Evolutionary conservation across 2,797 vertebrate species (phyloP).

Genomic region (Enteromius paludinosus): DNA sequence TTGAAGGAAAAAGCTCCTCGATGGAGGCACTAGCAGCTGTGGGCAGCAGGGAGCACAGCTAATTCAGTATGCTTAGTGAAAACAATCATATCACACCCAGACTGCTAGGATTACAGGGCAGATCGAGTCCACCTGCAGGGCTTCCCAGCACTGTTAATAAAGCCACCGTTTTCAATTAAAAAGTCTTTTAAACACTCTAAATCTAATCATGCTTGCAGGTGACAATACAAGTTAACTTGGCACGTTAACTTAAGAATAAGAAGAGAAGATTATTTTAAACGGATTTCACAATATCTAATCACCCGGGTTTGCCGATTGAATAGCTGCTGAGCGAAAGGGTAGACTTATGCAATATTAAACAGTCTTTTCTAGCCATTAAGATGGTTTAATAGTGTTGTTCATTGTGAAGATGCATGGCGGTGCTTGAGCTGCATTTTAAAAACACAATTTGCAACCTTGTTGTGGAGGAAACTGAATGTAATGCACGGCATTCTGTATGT

Average conservation of each 20-base stretch:
- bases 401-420: slow-evolving; percentile 28
- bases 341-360: slow-evolving; percentile 32
- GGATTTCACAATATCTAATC: slow-evolving; percentile 34
- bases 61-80: slow-evolving; percentile 55
- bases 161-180: slow-evolving; percentile 59
- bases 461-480: slow-evolving; percentile 26
- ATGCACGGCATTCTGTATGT: neutral
- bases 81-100: slow-evolving; percentile 61
- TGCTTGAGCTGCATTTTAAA: slow-evolving; percentile 45
- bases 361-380: slow-evolving; percentile 12
- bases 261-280: slow-evolving; percentile 20
- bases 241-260: slow-evolving; percentile 27
- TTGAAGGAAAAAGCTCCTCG: slow-evolving; percentile 37
- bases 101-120: slow-evolving; percentile 59
- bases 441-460: slow-evolving; percentile 20
- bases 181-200: slow-evolving; percentile 45
- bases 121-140: slow-evolving; percentile 60
- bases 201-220: slow-evolving; percentile 48
- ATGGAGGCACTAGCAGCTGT: slow-evolving; percentile 38
- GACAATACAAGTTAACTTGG: slow-evolving; percentile 36
- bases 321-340: neutral
- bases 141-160: slow-evolving; percentile 50
- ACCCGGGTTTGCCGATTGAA: neutral
- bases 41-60: slow-evolving; percentile 47
- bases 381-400: slow-evolving; percentile 29